phyloP scores from a whole-genome alignment of 2,797 vertebrate genomes.

The Hippocampus kuda region DNA sequence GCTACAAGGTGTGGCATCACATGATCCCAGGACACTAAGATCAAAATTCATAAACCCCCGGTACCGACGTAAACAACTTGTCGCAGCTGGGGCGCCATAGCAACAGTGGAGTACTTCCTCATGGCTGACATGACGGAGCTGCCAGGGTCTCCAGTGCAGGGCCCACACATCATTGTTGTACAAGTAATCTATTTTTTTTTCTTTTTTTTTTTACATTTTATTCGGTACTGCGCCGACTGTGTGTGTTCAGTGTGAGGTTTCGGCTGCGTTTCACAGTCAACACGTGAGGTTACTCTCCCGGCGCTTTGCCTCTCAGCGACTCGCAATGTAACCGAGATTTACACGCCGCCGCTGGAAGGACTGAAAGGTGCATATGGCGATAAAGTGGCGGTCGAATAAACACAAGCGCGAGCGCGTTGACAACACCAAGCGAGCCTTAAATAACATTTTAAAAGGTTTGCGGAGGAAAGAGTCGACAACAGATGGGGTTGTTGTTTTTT shows the following conservation, averaged over 20 bases:
- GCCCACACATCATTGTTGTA: conserved; percentile 19
- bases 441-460: conserved; percentile 6
- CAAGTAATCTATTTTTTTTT: background rate
- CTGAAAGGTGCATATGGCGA: background rate
- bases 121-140: conserved; percentile 35
- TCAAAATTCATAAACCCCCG: background rate
- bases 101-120: conserved; percentile 38
- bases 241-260: background rate
- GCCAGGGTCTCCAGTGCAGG: conserved; percentile 40
- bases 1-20: background rate
- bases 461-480: background rate
- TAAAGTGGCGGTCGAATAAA: conserved; percentile 4
- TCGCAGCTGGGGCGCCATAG: conserved; percentile 30
- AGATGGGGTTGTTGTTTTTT: background rate
- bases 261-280: background rate
- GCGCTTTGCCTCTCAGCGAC: background rate
- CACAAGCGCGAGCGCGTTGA: background rate
- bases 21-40: background rate
- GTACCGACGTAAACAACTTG: background rate
- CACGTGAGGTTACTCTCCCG: background rate
- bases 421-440: background rate
- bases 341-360: background rate
- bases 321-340: background rate
- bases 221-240: background rate
- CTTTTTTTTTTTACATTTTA: background rate